A percentile compares a stretch with the other conserved stretches of the same genome.
These are phyloP conservation scores for Cydia fagiglandana DNA, from an alignment of 1,140 invertebrate species.

Conservation along the genomic window DNA sequence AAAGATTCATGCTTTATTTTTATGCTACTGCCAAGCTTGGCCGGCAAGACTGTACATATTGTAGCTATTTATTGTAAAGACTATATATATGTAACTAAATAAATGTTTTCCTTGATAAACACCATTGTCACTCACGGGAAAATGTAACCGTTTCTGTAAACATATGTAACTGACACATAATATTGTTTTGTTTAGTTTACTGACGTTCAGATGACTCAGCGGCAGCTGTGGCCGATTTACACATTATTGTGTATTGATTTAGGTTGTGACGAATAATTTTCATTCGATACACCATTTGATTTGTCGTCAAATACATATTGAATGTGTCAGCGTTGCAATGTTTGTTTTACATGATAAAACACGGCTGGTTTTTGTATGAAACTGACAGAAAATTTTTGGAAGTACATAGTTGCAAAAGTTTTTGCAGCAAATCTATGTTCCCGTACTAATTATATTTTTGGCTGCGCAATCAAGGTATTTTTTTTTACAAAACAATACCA, in stretches of 20 bases:
- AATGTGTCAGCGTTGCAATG: neutral
- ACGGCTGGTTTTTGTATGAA: neutral
- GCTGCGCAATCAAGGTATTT: too few relatives aligned
- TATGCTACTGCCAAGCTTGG: too few relatives aligned
- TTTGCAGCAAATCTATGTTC: too few relatives aligned
- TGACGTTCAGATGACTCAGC: neutral
- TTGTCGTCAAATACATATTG: neutral
- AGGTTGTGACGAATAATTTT: slow-evolving; percentile 1
- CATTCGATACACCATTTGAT: neutral
- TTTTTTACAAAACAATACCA: too few relatives aligned
- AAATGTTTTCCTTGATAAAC: neutral
- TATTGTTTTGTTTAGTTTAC: neutral
- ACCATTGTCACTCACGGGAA: neutral
- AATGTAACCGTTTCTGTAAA: neutral
- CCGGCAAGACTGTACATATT: too few relatives aligned
- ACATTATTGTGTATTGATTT: neutral
- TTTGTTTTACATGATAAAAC: neutral
- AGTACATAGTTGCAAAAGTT: too few relatives aligned
- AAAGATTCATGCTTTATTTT: too few relatives aligned
- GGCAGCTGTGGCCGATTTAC: slow-evolving; percentile 1
- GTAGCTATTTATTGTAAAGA: too few relatives aligned
- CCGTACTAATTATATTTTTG: too few relatives aligned
- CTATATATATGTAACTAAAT: too few relatives aligned
- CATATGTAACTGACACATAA: slow-evolving; percentile 2
- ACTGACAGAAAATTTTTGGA: too few relatives aligned